Base-by-base conservation (phyloP, 2,888 invertebrate genomes). In the Exephanes ischioxanthus region DNA sequence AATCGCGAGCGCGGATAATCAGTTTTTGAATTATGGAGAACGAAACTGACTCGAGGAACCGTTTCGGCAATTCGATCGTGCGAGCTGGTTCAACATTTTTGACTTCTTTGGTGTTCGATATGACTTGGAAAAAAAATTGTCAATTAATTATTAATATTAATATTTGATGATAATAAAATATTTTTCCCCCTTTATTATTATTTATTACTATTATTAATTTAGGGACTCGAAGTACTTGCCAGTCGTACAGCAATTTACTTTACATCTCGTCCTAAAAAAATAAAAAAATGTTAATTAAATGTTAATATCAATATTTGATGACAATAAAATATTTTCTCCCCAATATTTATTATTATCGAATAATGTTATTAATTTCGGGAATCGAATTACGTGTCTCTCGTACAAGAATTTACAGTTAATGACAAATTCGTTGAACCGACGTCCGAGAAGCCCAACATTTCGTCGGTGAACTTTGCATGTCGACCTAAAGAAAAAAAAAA, bases 391-490 rank as follows among this genome's bases (percentile, higher is more conserved):
- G 0, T 16, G 16, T 3, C 16, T 16, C 3, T 19, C 6, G 22
- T 22, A n/a, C 6, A 55, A 9, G 55, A 55, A 55, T 55, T 55
- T 55, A 7, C 6, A 37, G 1, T 37, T 37, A 11, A 2, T 3
- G 1, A 11, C 41, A 5, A 41, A 11, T 41, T 41, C 0, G 19
- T 19, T 2, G 22, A 19, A 7, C 1, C n/a, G 22, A 22, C n/a
- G 55, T 9, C 9, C 9, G 7, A 19, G 5, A 19, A 19, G 55
- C 19, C 2, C 0, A 55, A 14, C 16, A 14, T 72, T 58, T 75
- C 45, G 61, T 61, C 61, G 61, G 73, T 73, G 45, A 73, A 61
- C 73, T 61, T 73, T 73, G 45, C 48, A 26, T 41, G 41, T 7
- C 3, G 66, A 16, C 4, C 14, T 16, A 41, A 41, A 48, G n/a